Evolutionary conservation across 2,888 invertebrate species (phyloP), one percentile per base, ranked within the genome.

Genomic region (Orgyia antiqua): DNA sequence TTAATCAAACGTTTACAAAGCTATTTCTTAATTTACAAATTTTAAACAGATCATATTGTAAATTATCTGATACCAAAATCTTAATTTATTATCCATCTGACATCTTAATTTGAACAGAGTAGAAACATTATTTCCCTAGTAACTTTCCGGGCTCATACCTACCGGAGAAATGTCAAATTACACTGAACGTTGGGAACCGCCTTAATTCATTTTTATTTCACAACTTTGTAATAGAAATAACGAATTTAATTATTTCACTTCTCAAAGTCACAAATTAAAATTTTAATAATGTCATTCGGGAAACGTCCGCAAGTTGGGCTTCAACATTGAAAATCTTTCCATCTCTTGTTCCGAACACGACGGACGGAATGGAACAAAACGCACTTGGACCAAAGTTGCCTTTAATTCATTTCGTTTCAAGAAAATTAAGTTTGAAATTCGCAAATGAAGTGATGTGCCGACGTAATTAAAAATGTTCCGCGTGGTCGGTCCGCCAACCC

Each of bases 391-490:
- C 26, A 24, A 44, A 4, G 42, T 37, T 36, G 27, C 35, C 18
- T 46, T 43, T 39, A 45, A 46, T 44, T 45, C 41, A 33, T 40
- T 42, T 29, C 37, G 4, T 12, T 36, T 19, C 25, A 36, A 52
- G 42, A 39, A 49, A 55, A 51, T 50, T 43, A 57, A 55, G 48
- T 53, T 56, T 52, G 46, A 52, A 63, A 58, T 63, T 61, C 38
- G 51, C 58, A 71, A 73, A 71, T 71, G 62, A 68, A 69, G 68
- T 75, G 73, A 75, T 73, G 67, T 66, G 69, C 61, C 52, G 57
- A 37, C 51, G 62, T 73, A 75, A 76, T 77, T 77, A 75, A 74
- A 74, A 72, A 66, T 62, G 69, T 67, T 70, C 59, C 64, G 58
- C 59, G 45, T 37, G 50, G 50, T 36, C 41, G 42, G 37, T 27